phyloP scores from a whole-genome alignment of 2,113 vertebrate genomes.

The Bagarius yarrelli region DNA sequence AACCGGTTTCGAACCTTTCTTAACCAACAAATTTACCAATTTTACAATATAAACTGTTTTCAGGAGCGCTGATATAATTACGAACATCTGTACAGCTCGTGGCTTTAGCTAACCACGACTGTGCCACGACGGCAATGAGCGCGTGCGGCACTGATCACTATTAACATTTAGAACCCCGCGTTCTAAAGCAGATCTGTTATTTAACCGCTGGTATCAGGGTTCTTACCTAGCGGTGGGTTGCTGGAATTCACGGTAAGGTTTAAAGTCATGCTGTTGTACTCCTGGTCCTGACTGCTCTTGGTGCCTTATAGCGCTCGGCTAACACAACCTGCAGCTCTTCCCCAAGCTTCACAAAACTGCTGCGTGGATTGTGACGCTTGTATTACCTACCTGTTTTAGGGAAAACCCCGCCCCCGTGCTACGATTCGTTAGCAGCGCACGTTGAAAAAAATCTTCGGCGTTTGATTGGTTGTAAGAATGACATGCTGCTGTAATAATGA shows the following conservation, averaged over 20 bases:
- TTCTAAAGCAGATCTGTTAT: background rate
- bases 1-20: no score
- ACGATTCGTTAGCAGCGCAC: background rate
- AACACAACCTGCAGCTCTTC: background rate
- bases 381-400: background rate
- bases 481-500: background rate
- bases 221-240: conserved; percentile 72
- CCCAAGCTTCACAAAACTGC: conserved; percentile 23
- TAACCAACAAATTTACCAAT: no score
- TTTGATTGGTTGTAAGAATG: background rate
- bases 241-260: conserved; percentile 68
- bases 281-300: conserved; percentile 6
- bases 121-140: conserved; percentile 48
- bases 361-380: background rate
- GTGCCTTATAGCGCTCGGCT: conserved; percentile 19
- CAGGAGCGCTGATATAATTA: no score
- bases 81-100: background rate
- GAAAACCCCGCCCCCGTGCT: background rate
- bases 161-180: no score
- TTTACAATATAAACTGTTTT: background rate
- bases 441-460: no score
- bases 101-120: background rate
- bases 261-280: conserved; percentile 66
- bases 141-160: background rate
- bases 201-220: no score